Evolutionary conservation across 2,113 vertebrate genomes (phyloP).

Genomic region (Nycticryphes semicollaris): DNA sequence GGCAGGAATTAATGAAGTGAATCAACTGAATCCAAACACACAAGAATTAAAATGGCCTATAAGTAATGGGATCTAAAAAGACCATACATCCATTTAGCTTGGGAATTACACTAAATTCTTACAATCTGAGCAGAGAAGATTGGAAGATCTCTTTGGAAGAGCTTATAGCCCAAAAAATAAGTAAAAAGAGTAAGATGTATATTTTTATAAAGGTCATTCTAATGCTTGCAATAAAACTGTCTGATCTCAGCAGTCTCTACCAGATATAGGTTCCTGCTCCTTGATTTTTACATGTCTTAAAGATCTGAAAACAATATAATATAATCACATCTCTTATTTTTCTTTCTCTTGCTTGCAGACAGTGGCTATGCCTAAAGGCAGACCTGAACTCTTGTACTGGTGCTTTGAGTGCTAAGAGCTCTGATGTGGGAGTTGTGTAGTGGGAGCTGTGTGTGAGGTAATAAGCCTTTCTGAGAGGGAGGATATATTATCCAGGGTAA

Average conservation of each 20-base stretch:
- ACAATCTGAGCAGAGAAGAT: neutral
- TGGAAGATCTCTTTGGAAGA: neutral
- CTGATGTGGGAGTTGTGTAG: neutral
- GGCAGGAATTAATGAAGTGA: neutral
- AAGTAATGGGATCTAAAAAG: neutral
- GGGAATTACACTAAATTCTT: neutral
- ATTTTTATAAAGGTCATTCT: neutral
- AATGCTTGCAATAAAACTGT: neutral
- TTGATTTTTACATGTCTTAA: neutral
- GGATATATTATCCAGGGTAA: neutral
- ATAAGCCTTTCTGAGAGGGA: neutral
- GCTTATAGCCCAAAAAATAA: neutral
- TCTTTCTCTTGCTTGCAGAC: neutral
- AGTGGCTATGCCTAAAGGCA: neutral
- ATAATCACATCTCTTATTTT: neutral
- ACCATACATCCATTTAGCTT: neutral
- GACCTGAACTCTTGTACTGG: neutral
- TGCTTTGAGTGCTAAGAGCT: neutral
- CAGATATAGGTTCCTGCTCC: neutral
- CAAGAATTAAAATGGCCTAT: neutral
- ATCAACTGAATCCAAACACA: neutral
- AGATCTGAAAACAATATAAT: neutral
- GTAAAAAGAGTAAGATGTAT: neutral
- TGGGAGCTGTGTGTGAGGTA: neutral
- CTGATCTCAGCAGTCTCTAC: neutral